Conservation (phyloP, 2,797 vertebrate species). For the Prionace glauca region DNA sequence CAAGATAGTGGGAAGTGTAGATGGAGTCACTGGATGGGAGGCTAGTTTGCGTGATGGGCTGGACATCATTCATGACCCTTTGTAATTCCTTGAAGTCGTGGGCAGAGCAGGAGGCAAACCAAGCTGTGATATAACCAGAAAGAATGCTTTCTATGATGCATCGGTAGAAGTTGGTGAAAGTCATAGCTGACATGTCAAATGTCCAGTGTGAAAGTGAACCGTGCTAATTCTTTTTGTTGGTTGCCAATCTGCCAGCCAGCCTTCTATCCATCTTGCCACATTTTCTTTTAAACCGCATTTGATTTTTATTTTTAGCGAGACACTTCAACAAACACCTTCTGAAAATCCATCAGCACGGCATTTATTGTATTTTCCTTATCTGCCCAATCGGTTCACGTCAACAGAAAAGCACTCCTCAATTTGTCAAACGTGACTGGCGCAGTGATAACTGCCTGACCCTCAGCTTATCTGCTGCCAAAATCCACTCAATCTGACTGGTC, state of each 20-base stretch:
- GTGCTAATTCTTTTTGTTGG: neutral
- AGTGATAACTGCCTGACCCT: neutral
- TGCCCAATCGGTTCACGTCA: neutral
- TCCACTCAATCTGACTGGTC: neutral
- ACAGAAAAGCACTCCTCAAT: neutral
- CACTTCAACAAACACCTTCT: neutral
- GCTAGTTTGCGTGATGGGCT: too few species aligned
- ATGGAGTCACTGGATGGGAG: too few species aligned
- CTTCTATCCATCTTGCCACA: neutral
- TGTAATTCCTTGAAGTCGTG: too few species aligned
- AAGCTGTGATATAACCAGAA: too few species aligned
- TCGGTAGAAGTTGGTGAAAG: too few species aligned
- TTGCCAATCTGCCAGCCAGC: neutral
- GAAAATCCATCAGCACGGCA: neutral
- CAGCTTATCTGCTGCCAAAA: neutral
- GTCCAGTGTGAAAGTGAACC: neutral
- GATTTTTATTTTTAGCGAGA: neutral
- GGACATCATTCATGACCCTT: too few species aligned
- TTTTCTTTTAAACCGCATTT: neutral
- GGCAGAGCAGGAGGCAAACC: too few species aligned
- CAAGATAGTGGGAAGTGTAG: too few species aligned
- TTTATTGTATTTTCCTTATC: neutral
- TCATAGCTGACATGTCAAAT: too few species aligned
- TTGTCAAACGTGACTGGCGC: neutral
- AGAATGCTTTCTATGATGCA: too few species aligned